These are phyloP conservation scores for Microplitis manilae DNA, from an alignment of 2,888 invertebrate genomes.

Conservation along the genomic window DNA sequence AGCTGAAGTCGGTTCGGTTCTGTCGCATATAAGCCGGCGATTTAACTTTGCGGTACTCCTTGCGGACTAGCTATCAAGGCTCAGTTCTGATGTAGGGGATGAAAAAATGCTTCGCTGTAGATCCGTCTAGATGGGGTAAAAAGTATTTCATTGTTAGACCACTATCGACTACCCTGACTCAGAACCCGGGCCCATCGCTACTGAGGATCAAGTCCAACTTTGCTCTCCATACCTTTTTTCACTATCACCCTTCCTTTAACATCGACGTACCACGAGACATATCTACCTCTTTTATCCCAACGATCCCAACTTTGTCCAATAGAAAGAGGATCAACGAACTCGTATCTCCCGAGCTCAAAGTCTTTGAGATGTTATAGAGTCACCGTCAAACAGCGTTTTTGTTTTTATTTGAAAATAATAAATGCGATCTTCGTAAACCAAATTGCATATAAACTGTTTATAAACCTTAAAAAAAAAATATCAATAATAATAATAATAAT, in stretches of 20 bases:
- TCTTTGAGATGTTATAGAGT: not conserved
- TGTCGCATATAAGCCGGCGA: slow-evolving; percentile 16
- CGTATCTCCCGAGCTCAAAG: not conserved
- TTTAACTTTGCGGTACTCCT: slow-evolving; percentile 17
- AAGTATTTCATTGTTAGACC: not conserved
- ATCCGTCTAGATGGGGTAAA: not conserved
- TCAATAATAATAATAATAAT: too few species aligned
- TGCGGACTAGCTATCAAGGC: too few species aligned
- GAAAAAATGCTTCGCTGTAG: not conserved
- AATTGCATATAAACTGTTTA: not conserved
- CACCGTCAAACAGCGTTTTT: not conserved
- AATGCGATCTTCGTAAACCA: not conserved
- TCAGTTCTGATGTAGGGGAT: not conserved
- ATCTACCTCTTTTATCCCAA: not conserved
- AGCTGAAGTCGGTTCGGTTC: not conserved
- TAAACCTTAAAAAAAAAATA: not conserved
- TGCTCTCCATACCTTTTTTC: not conserved
- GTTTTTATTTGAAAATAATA: not conserved
- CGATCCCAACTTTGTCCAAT: not conserved
- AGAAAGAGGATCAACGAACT: not conserved
- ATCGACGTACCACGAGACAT: not conserved
- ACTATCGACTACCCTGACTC: not conserved
- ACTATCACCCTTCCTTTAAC: not conserved
- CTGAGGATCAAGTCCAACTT: not conserved
- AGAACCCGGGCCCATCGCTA: not conserved